Conservation (phyloP, 2,113 vertebrate species). For the Ginglymostoma cirratum region DNA sequence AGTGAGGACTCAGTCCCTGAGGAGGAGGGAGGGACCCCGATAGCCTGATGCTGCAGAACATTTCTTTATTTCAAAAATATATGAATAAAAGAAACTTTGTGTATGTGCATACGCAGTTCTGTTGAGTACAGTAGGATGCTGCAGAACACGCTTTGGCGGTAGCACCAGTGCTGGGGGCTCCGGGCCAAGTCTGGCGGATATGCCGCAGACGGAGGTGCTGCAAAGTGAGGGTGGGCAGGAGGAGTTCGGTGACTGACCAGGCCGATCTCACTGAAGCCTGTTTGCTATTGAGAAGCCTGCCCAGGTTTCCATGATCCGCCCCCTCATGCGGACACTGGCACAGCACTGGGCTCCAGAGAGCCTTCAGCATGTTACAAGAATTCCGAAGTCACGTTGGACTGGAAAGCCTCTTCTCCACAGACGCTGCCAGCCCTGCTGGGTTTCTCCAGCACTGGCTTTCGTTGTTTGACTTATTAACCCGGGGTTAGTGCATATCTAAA, state of each 20-base stretch:
- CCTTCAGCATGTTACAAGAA: neutral
- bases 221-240: neutral
- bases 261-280: neutral
- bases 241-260: neutral
- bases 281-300: slow-evolving; percentile 38
- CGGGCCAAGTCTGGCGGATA: neutral
- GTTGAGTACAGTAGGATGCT: too few relatives aligned
- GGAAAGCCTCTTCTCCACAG: too few relatives aligned
- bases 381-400: too few relatives aligned
- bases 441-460: too few relatives aligned
- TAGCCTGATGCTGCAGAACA: too few relatives aligned
- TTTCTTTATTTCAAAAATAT: too few relatives aligned
- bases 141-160: neutral
- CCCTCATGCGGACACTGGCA: neutral
- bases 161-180: neutral
- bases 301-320: slow-evolving; percentile 38
- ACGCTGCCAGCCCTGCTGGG: too few relatives aligned
- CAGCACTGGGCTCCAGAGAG: neutral
- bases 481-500: neutral
- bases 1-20: too few relatives aligned
- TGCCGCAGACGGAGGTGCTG: neutral
- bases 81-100: too few relatives aligned
- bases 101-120: too few relatives aligned
- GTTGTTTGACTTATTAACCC: neutral
- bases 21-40: too few relatives aligned